A percentile compares a stretch with the other conserved stretches of the same genome.
These are phyloP conservation scores for Hemicordylus capensis DNA, from an alignment of 2,113 vertebrate genomes.

Conservation along the genomic window DNA sequence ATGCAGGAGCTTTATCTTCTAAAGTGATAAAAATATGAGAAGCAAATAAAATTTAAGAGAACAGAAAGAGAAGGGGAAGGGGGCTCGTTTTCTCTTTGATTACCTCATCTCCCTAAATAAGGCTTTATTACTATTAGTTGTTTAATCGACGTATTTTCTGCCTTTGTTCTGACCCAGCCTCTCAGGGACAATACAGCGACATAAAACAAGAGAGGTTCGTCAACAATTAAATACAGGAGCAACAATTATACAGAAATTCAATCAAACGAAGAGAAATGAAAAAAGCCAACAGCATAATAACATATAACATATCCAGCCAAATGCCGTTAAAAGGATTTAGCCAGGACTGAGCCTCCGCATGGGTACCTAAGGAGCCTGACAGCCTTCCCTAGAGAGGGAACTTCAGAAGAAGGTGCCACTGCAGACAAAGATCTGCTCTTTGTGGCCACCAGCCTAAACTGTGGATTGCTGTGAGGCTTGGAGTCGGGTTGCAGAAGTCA, in stretches of 20 bases:
- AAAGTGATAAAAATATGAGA: too few relatives aligned
- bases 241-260: neutral
- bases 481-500: neutral
- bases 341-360: neutral
- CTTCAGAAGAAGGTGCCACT: neutral
- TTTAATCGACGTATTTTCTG: neutral
- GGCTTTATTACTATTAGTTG: neutral
- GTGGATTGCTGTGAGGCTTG: neutral
- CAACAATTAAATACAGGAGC: neutral
- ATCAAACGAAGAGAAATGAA: neutral
- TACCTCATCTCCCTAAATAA: neutral
- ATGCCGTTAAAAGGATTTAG: neutral
- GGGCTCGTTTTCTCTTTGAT: neutral
- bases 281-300: neutral
- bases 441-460: neutral
- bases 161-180: neutral
- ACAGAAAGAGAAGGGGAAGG: neutral
- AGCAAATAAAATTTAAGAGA: neutral
- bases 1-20: too few relatives aligned
- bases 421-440: neutral
- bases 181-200: neutral
- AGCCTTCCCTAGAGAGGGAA: neutral
- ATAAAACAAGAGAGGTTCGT: neutral
- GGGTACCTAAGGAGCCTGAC: too few relatives aligned
- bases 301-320: neutral